Evolutionary conservation across 1,140 invertebrate species (phyloP).

Genomic region (Dermatophagoides farinae): DNA sequence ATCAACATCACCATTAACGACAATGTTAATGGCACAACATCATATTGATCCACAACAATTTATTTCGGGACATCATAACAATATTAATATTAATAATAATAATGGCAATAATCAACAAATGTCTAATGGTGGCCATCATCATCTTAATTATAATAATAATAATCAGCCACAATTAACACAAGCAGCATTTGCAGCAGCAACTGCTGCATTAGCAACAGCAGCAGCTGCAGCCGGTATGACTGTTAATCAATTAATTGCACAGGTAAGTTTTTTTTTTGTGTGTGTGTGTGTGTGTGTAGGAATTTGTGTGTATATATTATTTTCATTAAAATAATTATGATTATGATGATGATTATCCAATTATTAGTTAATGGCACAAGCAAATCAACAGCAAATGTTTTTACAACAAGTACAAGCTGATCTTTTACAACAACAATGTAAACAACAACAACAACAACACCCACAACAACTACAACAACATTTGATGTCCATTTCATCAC

Average conservation of each 20-base stretch:
- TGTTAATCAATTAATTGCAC: slow-evolving; percentile 10
- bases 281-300: too few relatives aligned
- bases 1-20: too few relatives aligned
- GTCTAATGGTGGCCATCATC: background rate
- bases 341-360: background rate
- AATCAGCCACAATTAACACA: slow-evolving; percentile 1
- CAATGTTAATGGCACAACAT: too few relatives aligned
- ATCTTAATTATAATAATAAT: background rate
- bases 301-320: too few relatives aligned
- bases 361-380: slow-evolving; percentile 14
- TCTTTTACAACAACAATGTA: slow-evolving; percentile 1
- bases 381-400: slow-evolving; percentile 14
- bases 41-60: too few relatives aligned
- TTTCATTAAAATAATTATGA: background rate
- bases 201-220: slow-evolving; percentile 9
- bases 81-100: background rate
- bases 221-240: slow-evolving; percentile 6
- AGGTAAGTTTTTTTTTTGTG: background rate
- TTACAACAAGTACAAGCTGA: slow-evolving; percentile 12
- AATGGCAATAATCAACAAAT: background rate
- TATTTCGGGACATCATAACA: background rate
- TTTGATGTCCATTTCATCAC: background rate
- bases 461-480: background rate
- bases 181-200: slow-evolving; percentile 6
- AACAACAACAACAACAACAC: background rate